Percentiles rank a stretch among this genome's conserved stretches.
phyloP scores from a whole-genome alignment of 1,140 invertebrate species.

The Solen grandis region DNA sequence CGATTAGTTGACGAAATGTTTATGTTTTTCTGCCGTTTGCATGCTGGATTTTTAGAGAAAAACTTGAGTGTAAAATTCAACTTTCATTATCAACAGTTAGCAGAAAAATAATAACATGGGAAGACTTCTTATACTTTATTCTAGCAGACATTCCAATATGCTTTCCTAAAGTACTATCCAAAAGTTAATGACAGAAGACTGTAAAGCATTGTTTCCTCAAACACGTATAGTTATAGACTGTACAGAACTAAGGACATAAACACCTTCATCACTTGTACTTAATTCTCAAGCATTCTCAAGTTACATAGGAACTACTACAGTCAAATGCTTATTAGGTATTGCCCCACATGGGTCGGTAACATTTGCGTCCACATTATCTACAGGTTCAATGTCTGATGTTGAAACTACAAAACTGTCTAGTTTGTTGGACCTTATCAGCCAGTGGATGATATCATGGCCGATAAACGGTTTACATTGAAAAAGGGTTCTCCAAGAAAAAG shows the following conservation, averaged over 20 bases:
- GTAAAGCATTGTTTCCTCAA: slow-evolving; percentile 20
- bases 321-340: slow-evolving; percentile 48
- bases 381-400: slow-evolving; percentile 26
- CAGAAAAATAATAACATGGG: slow-evolving; percentile 27
- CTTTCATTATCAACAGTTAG: slow-evolving; percentile 11
- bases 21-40: slow-evolving; percentile 53
- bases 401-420: slow-evolving; percentile 48
- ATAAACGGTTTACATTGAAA: slow-evolving; percentile 43
- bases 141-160: slow-evolving; percentile 22
- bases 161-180: slow-evolving; percentile 6
- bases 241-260: slow-evolving; percentile 46
- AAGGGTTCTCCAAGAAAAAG: slow-evolving; percentile 5
- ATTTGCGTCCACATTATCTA: slow-evolving; percentile 29
- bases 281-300: slow-evolving; percentile 25
- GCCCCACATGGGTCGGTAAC: slow-evolving; percentile 36
- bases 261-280: slow-evolving; percentile 21
- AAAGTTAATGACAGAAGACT: slow-evolving; percentile 1
- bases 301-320: slow-evolving; percentile 52
- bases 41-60: slow-evolving; percentile 21
- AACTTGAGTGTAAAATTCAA: slow-evolving; percentile 25
- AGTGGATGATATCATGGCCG: slow-evolving; percentile 48
- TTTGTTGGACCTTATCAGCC: slow-evolving; percentile 23
- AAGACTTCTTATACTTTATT: slow-evolving; percentile 13
- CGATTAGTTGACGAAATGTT: slow-evolving; percentile 54
- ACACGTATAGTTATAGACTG: slow-evolving; percentile 54